Percentiles rank a stretch among this genome's conserved stretches.
Evolutionary conservation across 2,113 vertebrate genomes (phyloP).

Genomic region (Ictalurus furcatus): DNA sequence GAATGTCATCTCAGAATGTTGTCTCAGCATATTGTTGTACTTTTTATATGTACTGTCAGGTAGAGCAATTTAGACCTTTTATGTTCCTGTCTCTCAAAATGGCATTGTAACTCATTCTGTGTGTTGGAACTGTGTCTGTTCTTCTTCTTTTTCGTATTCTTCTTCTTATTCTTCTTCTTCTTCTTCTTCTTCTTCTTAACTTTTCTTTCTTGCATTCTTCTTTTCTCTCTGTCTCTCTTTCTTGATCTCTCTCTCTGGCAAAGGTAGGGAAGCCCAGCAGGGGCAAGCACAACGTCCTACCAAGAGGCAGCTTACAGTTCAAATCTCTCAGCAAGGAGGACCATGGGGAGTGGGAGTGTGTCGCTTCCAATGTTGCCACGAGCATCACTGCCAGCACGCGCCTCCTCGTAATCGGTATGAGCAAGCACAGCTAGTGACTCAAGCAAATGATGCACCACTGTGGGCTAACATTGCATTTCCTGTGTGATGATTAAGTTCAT

Average conservation of each 20-base stretch:
- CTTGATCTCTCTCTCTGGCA: conserved; percentile 53
- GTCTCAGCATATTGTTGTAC: background rate
- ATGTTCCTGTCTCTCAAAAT: background rate
- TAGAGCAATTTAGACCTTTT: background rate
- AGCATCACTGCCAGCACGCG: conserved; percentile 99
- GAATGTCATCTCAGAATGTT: too few relatives aligned
- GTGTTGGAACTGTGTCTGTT: conserved; percentile 5
- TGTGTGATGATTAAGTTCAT: background rate
- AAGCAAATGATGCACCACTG: background rate
- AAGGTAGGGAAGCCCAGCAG: conserved; percentile 98
- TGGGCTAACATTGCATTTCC: background rate
- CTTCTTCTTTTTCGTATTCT: background rate
- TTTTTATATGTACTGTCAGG: background rate
- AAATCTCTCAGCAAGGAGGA: conserved; percentile 96
- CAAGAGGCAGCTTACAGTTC: conserved; percentile 94
- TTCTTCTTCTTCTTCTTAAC: background rate
- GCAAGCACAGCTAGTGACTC: background rate
- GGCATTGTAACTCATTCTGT: background rate
- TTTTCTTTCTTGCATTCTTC: conserved; percentile 13
- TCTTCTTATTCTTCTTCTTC: background rate
- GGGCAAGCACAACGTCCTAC: conserved; percentile 97
- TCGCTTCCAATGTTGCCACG: conserved; percentile 95
- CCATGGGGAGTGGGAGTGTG: conserved; percentile 98
- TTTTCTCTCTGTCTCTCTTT: background rate
- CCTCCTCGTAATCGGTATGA: conserved; percentile 91